phyloP scores from a whole-genome alignment of 2,113 vertebrate species.

The Lagopus muta region DNA sequence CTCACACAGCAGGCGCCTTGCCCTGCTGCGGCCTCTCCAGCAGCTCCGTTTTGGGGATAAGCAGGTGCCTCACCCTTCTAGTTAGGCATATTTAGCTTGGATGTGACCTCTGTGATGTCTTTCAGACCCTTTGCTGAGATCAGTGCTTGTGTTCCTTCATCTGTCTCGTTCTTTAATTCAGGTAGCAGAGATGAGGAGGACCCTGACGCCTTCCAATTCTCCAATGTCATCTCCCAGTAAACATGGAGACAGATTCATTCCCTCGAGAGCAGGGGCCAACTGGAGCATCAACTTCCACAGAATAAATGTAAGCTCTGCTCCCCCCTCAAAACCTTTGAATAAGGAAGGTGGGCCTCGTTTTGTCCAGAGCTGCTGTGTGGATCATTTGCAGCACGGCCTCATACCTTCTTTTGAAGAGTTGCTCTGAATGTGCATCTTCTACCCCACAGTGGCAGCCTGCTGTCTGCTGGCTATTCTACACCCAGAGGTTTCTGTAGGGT shows the following conservation, averaged over 20 bases:
- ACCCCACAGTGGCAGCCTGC: neutral
- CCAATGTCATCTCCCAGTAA: constrained; percentile 97
- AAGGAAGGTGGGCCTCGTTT: neutral
- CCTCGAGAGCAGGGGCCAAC: constrained; percentile 95
- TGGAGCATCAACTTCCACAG: constrained; percentile 99
- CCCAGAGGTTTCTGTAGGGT: neutral
- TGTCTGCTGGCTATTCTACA: rapidly evolving
- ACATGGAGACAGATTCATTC: constrained; percentile 96
- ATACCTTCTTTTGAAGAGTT: neutral
- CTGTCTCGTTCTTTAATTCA: constrained; percentile 45
- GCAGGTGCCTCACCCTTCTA: neutral
- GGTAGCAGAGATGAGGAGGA: constrained; percentile 86
- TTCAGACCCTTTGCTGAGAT: neutral
- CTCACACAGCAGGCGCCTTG: neutral
- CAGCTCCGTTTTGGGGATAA: neutral
- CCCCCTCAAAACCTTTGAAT: neutral
- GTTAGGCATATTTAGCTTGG: neutral
- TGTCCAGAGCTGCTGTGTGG: neutral
- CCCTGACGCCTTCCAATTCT: constrained; percentile 93
- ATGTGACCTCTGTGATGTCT: neutral
- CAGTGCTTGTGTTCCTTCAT: neutral
- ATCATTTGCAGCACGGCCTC: neutral
- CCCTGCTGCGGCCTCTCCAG: neutral
- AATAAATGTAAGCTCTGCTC: constrained; percentile 87
- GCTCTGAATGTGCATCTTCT: neutral